Conservation (phyloP, 2,797 vertebrate species). For the Denticeps clupeoides region DNA sequence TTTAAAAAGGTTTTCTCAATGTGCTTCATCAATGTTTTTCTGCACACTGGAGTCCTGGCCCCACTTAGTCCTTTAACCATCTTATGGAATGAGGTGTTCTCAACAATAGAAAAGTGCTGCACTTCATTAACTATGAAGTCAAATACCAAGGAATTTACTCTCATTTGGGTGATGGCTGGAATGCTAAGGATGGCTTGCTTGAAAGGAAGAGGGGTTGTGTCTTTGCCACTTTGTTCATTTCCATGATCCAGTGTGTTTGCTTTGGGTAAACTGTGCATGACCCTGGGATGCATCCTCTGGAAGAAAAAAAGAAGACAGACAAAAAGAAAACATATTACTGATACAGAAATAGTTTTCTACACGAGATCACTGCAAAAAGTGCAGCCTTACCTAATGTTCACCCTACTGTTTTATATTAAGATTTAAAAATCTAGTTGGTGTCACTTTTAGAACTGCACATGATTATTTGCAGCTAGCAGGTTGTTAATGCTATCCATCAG, state of each 20-base stretch:
- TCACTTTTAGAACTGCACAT: not conserved
- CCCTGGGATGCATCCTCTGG: not conserved
- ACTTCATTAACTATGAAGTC: not conserved
- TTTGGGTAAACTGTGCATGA: not conserved
- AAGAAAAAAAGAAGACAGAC: not conserved
- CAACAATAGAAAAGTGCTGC: constrained; percentile 6
- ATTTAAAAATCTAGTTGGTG: not conserved
- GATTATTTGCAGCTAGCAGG: too few species aligned
- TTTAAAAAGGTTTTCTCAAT: constrained; percentile 1
- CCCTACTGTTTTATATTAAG: not conserved
- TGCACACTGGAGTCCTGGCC: constrained; percentile 7
- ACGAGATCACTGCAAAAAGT: too few species aligned
- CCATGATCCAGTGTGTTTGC: not conserved
- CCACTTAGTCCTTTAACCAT: constrained; percentile 9
- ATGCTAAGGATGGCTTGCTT: constrained; percentile 6
- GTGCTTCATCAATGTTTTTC: constrained; percentile 5
- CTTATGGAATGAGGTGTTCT: not conserved
- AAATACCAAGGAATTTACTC: not conserved
- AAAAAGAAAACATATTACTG: not conserved
- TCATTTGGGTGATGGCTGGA: constrained; percentile 5
- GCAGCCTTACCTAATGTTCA: too few species aligned
- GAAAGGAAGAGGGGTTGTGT: not conserved
- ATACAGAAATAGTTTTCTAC: not conserved
- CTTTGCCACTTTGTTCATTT: not conserved
- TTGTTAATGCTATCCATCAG: too few species aligned